Conservation (phyloP, 1,140 invertebrate genomes). For the Proctacanthus coquilletti region DNA sequence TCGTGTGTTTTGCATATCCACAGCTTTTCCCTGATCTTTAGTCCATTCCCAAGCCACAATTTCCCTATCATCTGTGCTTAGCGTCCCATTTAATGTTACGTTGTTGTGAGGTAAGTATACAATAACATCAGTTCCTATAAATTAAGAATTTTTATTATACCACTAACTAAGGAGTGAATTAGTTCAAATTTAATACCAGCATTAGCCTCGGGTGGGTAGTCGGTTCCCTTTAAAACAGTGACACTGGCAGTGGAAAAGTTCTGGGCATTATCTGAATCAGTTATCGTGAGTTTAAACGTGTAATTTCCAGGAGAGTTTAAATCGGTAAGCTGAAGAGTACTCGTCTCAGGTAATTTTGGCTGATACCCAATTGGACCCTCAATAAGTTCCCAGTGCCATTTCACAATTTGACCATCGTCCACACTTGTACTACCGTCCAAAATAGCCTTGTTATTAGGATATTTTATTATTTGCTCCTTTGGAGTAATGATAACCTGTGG, state of each 20-base stretch:
- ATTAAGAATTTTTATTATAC: slow-evolving; percentile 8
- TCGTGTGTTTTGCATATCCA: slow-evolving; percentile 86
- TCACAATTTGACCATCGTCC: slow-evolving; percentile 70
- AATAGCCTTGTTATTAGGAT: slow-evolving; percentile 77
- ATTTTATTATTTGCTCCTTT: slow-evolving; percentile 63
- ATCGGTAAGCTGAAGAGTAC: slow-evolving; percentile 72
- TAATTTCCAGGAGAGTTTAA: slow-evolving; percentile 76
- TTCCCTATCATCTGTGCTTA: slow-evolving; percentile 83
- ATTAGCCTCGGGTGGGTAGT: slow-evolving; percentile 90
- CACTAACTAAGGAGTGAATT: slow-evolving; percentile 1
- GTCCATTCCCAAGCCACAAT: slow-evolving; percentile 92
- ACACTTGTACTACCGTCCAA: slow-evolving; percentile 61
- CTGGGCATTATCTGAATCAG: slow-evolving; percentile 74
- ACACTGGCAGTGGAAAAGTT: slow-evolving; percentile 81
- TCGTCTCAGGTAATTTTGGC: slow-evolving; percentile 55
- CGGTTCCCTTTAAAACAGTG: slow-evolving; percentile 76
- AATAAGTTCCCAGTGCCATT: slow-evolving; percentile 84
- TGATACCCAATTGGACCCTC: slow-evolving; percentile 74
- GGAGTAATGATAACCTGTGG: slow-evolving; percentile 79
- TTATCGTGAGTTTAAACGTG: slow-evolving; percentile 83
- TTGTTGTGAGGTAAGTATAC: slow-evolving; percentile 82
- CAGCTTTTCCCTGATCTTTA: slow-evolving; percentile 72
- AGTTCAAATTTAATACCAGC: slow-evolving; percentile 36
- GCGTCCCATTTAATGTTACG: slow-evolving; percentile 74
- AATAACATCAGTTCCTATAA: slow-evolving; percentile 63